phyloP scores from a whole-genome alignment of 1,140 invertebrate species.

The Diabrotica virgifera region DNA sequence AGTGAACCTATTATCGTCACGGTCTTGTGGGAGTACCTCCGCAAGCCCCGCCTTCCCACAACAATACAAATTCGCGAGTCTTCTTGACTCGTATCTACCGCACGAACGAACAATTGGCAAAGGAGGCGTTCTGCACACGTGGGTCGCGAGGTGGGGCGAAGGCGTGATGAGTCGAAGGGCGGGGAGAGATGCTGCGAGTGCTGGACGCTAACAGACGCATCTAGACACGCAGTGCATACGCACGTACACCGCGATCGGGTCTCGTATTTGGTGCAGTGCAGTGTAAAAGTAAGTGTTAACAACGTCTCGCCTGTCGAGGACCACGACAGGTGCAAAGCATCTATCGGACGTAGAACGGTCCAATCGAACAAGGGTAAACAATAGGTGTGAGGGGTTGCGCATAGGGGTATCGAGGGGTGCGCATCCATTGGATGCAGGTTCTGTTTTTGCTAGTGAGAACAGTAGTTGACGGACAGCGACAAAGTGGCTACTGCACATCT shows the following conservation, averaged over 20 bases:
- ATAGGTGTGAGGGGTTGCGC: constrained; percentile 42
- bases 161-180: constrained; percentile 20
- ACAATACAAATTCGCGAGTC: constrained; percentile 41
- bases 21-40: constrained; percentile 42
- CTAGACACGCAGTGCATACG: constrained; percentile 44
- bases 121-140: constrained; percentile 44
- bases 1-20: constrained; percentile 37
- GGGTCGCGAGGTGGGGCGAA: constrained; percentile 38
- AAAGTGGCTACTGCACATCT: constrained; percentile 48
- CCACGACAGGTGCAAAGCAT: constrained; percentile 31
- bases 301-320: constrained; percentile 32
- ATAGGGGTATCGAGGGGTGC: constrained; percentile 35
- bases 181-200: constrained; percentile 31
- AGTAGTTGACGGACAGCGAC: constrained; percentile 32
- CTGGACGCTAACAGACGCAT: constrained; percentile 42
- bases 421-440: constrained; percentile 32
- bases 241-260: constrained; percentile 29
- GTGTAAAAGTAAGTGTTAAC: constrained; percentile 27
- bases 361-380: constrained; percentile 41
- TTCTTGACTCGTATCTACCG: constrained; percentile 19
- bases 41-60: constrained; percentile 38
- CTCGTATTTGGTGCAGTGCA: constrained; percentile 24
- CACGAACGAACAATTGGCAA: constrained; percentile 39
- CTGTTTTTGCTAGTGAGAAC: constrained; percentile 37
- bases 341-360: constrained; percentile 26